phyloP scores from a whole-genome alignment of 1,140 invertebrate genomes.

The Heliothis virescens region DNA sequence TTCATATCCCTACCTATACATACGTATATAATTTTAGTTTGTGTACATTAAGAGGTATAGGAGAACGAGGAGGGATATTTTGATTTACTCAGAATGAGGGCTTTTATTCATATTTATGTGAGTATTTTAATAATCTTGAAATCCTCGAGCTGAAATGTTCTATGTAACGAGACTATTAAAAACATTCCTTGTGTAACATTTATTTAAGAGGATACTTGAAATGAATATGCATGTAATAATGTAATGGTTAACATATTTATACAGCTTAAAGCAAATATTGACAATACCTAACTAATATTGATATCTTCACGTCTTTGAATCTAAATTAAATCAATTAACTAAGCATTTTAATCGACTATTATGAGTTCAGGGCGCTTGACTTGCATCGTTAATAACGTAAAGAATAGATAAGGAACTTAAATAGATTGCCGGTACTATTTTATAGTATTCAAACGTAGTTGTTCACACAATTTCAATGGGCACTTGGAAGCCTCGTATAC shows the following conservation, averaged over 20 bases:
- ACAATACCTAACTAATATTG: neutral
- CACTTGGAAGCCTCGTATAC: no score
- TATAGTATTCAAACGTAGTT: no score
- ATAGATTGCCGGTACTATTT: neutral
- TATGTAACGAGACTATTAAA: no score
- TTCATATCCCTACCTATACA: neutral
- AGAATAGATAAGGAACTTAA: neutral
- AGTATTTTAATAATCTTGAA: neutral
- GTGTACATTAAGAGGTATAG: neutral
- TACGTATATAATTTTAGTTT: neutral
- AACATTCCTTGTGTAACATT: no score
- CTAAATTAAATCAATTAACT: neutral
- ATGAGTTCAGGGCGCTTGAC: slow-evolving; percentile 9
- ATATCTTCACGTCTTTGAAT: neutral
- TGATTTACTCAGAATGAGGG: neutral
- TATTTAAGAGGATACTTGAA: no score
- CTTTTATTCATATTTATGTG: neutral
- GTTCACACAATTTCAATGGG: no score
- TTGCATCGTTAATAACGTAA: slow-evolving; percentile 1
- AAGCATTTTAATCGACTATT: slow-evolving; percentile 12
- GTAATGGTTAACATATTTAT: no score
- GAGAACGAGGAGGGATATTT: neutral
- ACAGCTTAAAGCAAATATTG: neutral
- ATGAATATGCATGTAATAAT: no score
- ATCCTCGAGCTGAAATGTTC: no score